Percentiles rank a stretch among this genome's conserved stretches.
These are phyloP conservation scores for Leiothrix lutea DNA, from an alignment of 2,113 vertebrate genomes.

Conservation along the genomic window DNA sequence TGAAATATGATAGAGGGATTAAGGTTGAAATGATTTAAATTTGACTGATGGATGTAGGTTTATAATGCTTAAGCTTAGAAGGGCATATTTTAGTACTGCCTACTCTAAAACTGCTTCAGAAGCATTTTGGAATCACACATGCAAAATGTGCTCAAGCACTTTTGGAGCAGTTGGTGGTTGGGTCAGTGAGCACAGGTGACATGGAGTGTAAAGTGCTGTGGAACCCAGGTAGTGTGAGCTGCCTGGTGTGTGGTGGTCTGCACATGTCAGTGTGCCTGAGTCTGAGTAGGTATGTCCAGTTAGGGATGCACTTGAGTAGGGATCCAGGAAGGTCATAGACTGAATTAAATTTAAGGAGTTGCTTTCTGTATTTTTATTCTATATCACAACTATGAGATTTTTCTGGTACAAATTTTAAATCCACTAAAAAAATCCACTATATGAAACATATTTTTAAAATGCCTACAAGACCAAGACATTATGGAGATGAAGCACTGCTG, in stretches of 20 bases:
- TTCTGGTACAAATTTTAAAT: background rate
- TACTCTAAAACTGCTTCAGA: background rate
- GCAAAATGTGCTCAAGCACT: background rate
- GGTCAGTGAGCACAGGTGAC: background rate
- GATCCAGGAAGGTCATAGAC: background rate
- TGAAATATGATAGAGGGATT: background rate
- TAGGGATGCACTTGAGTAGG: background rate
- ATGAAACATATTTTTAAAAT: background rate
- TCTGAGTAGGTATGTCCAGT: background rate
- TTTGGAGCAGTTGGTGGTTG: rapidly evolving
- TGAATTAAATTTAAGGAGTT: background rate
- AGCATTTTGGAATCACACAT: background rate
- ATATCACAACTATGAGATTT: background rate
- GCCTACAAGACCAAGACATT: background rate
- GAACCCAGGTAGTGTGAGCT: rapidly evolving
- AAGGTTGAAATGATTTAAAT: background rate
- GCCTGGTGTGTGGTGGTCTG: background rate
- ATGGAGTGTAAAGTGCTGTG: rapidly evolving
- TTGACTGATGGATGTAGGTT: background rate
- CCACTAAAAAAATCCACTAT: background rate
- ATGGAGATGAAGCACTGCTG: background rate
- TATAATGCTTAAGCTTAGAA: background rate
- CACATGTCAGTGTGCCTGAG: rapidly evolving
- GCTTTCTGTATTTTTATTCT: background rate
- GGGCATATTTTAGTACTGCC: background rate